Evolutionary conservation across 1,140 invertebrate species (phyloP).

Genomic region (Cotesia glomerata): DNA sequence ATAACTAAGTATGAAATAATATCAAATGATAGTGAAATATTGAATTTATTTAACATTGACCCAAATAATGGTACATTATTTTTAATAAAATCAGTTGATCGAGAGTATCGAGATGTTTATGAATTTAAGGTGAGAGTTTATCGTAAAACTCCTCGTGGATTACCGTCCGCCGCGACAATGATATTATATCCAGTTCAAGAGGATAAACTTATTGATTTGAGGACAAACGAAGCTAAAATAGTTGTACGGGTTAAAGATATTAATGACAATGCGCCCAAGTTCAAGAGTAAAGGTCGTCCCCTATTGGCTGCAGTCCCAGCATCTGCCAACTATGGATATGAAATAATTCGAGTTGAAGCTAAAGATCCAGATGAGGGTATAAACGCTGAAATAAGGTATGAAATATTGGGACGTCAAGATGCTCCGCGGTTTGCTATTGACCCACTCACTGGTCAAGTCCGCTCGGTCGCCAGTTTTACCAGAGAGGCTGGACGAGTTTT

Average conservation of each 20-base stretch:
- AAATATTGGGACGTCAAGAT: slow-evolving; percentile 70
- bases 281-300: slow-evolving; percentile 73
- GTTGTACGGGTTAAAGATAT: slow-evolving; percentile 78
- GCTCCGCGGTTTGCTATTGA: slow-evolving; percentile 79
- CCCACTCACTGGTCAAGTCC: slow-evolving; percentile 74
- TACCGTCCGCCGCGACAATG: slow-evolving; percentile 58
- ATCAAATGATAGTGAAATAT: slow-evolving; percentile 64
- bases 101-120: slow-evolving; percentile 71
- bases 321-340: slow-evolving; percentile 79
- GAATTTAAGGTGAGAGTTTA: slow-evolving; percentile 75
- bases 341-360: slow-evolving; percentile 76
- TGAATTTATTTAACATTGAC: slow-evolving; percentile 72
- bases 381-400: slow-evolving; percentile 81
- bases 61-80: slow-evolving; percentile 75
- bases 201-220: slow-evolving; percentile 71
- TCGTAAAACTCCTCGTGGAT: slow-evolving; percentile 69
- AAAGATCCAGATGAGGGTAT: slow-evolving; percentile 75
- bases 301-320: slow-evolving; percentile 80
- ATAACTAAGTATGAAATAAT: slow-evolving; percentile 68
- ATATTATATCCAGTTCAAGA: slow-evolving; percentile 77
- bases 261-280: slow-evolving; percentile 82
- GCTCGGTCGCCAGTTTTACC: slow-evolving; percentile 71
- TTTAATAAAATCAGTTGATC: slow-evolving; percentile 72
- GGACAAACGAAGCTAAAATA: slow-evolving; percentile 71
- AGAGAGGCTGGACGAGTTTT: slow-evolving; percentile 76